Evolutionary conservation across 2,888 invertebrate genomes (phyloP).

Genomic region (Perizoma affinitatum): DNA sequence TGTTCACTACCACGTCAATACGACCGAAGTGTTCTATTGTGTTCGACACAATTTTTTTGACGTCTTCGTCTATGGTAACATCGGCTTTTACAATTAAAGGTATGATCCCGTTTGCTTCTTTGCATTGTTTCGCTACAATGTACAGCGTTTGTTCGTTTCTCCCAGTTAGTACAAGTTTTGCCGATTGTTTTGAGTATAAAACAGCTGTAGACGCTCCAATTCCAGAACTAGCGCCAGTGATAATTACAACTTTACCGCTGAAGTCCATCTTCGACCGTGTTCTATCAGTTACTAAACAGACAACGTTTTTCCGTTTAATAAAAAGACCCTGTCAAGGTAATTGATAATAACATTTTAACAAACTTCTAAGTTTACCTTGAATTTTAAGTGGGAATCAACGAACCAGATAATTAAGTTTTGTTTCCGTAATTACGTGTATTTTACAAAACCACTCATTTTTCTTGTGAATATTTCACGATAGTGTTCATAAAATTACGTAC

Average conservation of each 20-base stretch:
- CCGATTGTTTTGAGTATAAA: conserved; percentile 87
- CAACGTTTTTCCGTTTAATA: neutral
- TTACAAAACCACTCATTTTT: too few relatives aligned
- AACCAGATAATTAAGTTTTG: too few relatives aligned
- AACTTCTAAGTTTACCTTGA: too few relatives aligned
- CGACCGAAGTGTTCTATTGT: conserved; percentile 87
- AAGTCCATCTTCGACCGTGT: conserved; percentile 77
- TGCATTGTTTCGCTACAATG: conserved; percentile 85
- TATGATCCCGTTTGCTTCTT: conserved; percentile 62
- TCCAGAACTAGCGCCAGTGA: conserved; percentile 89
- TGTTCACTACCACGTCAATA: conserved; percentile 92
- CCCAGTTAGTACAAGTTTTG: conserved; percentile 86
- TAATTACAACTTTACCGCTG: conserved; percentile 83
- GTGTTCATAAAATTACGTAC: too few relatives aligned
- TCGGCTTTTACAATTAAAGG: conserved; percentile 86
- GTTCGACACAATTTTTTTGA: conserved; percentile 85
- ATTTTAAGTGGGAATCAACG: too few relatives aligned
- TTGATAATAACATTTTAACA: neutral
- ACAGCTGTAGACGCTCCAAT: conserved; percentile 88
- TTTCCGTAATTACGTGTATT: too few relatives aligned
- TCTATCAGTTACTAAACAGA: conserved; percentile 39
- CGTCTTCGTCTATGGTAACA: conserved; percentile 87
- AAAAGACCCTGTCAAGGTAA: conserved; percentile 11
- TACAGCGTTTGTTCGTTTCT: conserved; percentile 88
- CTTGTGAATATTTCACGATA: too few relatives aligned